Conservation (phyloP, 2,888 invertebrate genomes). For the Ennomos erosarius region DNA sequence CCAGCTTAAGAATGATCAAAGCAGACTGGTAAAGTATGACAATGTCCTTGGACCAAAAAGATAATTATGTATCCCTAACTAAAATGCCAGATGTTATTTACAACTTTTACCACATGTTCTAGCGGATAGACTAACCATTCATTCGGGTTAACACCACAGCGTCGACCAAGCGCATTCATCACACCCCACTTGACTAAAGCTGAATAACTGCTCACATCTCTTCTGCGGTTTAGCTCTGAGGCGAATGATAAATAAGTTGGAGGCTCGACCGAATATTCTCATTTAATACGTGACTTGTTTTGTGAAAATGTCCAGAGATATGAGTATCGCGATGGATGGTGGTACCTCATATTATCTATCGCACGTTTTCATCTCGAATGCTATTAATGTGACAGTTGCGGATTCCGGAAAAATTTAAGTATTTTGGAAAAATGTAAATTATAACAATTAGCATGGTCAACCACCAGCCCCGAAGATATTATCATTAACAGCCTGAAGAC, state of each 20-base stretch:
- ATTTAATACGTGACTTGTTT: constrained; percentile 85
- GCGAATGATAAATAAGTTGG: constrained; percentile 84
- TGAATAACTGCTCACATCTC: constrained; percentile 24
- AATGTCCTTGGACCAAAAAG: too few relatives aligned
- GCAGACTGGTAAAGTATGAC: too few relatives aligned
- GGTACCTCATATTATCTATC: constrained; percentile 72
- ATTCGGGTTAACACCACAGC: too few relatives aligned
- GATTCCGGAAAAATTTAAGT: constrained; percentile 34
- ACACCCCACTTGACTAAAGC: constrained; percentile 8
- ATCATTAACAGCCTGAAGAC: too few relatives aligned
- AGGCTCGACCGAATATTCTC: constrained; percentile 84
- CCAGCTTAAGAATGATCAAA: too few relatives aligned
- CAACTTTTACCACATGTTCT: too few relatives aligned
- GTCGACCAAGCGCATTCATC: constrained; percentile 2
- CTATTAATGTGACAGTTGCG: constrained; percentile 49
- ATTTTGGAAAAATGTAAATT: constrained; percentile 10
- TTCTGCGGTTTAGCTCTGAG: constrained; percentile 61
- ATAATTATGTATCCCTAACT: too few relatives aligned
- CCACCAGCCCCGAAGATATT: too few relatives aligned
- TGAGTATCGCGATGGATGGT: constrained; percentile 74
- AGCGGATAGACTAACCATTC: too few relatives aligned
- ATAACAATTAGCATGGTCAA: too few relatives aligned
- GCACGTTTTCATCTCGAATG: constrained; percentile 64
- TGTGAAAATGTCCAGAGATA: constrained; percentile 76
- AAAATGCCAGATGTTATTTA: too few relatives aligned